Evolutionary conservation across 2,888 invertebrate genomes (phyloP).

Genomic region (Xestia ashworthii): DNA sequence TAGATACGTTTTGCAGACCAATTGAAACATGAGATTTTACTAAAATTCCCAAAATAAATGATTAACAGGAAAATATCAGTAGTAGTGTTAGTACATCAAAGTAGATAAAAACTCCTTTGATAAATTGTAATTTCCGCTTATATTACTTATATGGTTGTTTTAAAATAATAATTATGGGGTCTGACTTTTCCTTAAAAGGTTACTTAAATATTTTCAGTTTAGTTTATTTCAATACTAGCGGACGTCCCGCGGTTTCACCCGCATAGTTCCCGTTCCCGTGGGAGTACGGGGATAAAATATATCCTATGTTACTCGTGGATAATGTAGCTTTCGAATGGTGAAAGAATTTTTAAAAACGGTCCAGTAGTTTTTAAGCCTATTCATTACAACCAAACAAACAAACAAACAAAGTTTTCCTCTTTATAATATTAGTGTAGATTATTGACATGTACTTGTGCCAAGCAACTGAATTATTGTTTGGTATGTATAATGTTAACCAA

Average conservation of each 20-base stretch:
- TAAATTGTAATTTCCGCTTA: not conserved
- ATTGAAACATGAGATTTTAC: not conserved
- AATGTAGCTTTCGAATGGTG: no score
- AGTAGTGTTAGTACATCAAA: not conserved
- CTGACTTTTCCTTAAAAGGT: not conserved
- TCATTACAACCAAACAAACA: no score
- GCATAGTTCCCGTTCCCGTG: no score
- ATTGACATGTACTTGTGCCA: not conserved
- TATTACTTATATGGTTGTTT: not conserved
- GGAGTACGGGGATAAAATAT: no score
- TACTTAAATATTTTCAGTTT: not conserved
- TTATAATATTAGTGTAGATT: no score
- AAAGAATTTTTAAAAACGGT: no score
- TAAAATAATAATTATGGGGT: not conserved
- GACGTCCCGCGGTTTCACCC: no score
- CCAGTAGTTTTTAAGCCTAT: no score
- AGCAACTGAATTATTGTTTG: not conserved
- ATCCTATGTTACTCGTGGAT: no score
- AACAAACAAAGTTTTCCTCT: no score
- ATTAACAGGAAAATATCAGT: slow-evolving; percentile 23
- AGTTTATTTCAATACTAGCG: no score
- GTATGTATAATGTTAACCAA: not conserved
- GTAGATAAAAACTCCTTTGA: not conserved
- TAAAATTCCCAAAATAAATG: slow-evolving; percentile 13
- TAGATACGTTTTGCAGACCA: not conserved